Evolutionary conservation across 2,888 invertebrate species (phyloP), one percentile per base, ranked within the genome.

Genomic region (Caenorhabditis sp.): DNA sequence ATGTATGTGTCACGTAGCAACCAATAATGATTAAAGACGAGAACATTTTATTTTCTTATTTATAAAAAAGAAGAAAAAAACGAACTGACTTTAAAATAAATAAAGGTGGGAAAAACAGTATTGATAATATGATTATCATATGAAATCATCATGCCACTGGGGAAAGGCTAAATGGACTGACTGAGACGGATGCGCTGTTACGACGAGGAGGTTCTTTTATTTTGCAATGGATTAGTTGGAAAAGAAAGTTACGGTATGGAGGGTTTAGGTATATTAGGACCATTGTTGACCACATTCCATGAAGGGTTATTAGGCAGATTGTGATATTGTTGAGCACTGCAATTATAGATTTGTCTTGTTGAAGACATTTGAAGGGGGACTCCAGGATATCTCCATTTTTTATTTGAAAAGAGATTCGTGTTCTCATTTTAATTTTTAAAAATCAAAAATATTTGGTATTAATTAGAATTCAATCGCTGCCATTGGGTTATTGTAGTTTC

Each of bases 301-400:
- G 70, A 12, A 71, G 57, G 7, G 67, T 59, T 3, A 71, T 71
- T 23, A 66, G 66, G 23, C 66, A 59, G 12, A 71, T 67, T 10
- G 70, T 67, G 4, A 71, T 66, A 54, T 71, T 71, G 57, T 71
- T 71, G 60, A 27, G 31, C 67, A 71, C 70, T 71, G 60, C 38
- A 65, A 59, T 3, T 10, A 3, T 3, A 23, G 7, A 7, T n/a
- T n/a, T n/a, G n/a, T n/a, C n/a, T n/a, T n/a, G n/a, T n/a, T n/a
- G n/a, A n/a, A n/a, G n/a, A n/a, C n/a, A n/a, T n/a, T n/a, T n/a
- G n/a, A n/a, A n/a, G n/a, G n/a, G n/a, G n/a, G n/a, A n/a, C n/a
- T n/a, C n/a, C n/a, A n/a, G n/a, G n/a, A n/a, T n/a, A n/a, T n/a
- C n/a, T n/a, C n/a, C n/a, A n/a, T n/a, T n/a, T n/a, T n/a, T n/a